Evolutionary conservation across 2,113 vertebrate genomes (phyloP).

Genomic region (Trinectes maculatus): DNA sequence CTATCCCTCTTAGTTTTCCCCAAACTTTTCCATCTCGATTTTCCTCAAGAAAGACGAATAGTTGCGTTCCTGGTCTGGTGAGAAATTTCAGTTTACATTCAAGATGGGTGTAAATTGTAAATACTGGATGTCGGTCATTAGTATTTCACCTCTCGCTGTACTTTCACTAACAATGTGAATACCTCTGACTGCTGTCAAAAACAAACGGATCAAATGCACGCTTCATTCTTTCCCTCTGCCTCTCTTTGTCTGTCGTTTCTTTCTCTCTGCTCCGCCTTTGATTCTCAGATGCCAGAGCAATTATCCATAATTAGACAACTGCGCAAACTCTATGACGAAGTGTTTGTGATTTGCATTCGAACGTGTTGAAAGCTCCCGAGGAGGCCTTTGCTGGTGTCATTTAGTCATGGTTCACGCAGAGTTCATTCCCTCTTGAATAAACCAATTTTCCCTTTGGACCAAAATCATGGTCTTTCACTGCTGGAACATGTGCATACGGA

Average conservation of each 20-base stretch:
- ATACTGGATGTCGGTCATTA: conserved; percentile 50
- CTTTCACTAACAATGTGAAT: conserved; percentile 47
- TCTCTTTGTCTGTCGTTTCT: conserved; percentile 45
- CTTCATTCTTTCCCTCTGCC: conserved; percentile 16
- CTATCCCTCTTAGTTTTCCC: no score
- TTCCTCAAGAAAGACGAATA: conserved; percentile 26
- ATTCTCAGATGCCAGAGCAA: conserved; percentile 49
- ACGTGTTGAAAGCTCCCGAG: conserved; percentile 60
- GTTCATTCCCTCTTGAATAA: conserved; percentile 67
- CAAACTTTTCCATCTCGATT: conserved; percentile 45
- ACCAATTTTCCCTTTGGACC: conserved; percentile 53
- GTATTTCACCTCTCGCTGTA: conserved; percentile 14
- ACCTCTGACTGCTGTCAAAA: conserved; percentile 26
- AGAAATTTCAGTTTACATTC: conserved; percentile 59
- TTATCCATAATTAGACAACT: conserved; percentile 78
- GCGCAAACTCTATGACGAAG: conserved; percentile 57
- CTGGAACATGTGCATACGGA: conserved; percentile 12
- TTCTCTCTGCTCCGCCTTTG: conserved; percentile 34
- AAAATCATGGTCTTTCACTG: conserved; percentile 62
- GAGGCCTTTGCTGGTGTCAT: conserved; percentile 41
- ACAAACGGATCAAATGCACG: conserved; percentile 40
- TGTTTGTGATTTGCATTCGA: conserved; percentile 56
- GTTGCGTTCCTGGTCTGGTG: conserved; percentile 8
- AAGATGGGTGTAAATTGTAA: conserved; percentile 54
- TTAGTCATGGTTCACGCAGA: conserved; percentile 62